Conservation (phyloP, 2,113 vertebrate species). For the Neopipo cinnamomea region DNA sequence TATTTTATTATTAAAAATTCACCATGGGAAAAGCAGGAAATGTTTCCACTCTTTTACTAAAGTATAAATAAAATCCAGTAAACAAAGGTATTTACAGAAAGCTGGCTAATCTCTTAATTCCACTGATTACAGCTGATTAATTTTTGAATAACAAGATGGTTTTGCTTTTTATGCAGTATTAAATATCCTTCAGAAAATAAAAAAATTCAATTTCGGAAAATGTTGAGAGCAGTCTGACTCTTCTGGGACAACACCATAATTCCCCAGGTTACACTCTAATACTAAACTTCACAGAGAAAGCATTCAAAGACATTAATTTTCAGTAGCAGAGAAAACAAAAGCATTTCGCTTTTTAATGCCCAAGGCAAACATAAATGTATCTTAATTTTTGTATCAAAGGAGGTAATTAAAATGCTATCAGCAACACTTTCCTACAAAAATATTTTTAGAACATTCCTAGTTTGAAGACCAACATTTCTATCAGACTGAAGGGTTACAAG, state of each 20-base stretch:
- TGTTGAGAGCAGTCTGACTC: neutral
- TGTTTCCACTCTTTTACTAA: neutral
- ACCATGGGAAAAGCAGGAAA: neutral
- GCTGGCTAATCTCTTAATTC: neutral
- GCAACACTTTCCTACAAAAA: neutral
- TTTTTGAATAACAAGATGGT: neutral
- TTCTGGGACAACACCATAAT: neutral
- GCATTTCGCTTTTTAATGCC: neutral
- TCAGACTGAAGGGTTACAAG: neutral
- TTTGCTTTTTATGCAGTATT: neutral
- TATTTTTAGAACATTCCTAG: neutral
- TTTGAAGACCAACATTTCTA: neutral
- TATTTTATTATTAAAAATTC: neutral
- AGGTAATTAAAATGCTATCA: neutral
- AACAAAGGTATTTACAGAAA: neutral
- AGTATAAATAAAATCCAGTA: neutral
- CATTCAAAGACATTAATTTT: neutral
- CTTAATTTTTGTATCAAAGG: neutral
- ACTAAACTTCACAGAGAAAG: neutral
- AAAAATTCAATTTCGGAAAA: neutral
- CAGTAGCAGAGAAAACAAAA: neutral
- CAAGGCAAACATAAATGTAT: neutral
- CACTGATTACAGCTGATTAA: neutral
- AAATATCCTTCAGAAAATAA: neutral
- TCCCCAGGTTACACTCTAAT: neutral